Evolutionary conservation across 2,797 vertebrate genomes (phyloP).

Genomic region (Champsocephalus esox): DNA sequence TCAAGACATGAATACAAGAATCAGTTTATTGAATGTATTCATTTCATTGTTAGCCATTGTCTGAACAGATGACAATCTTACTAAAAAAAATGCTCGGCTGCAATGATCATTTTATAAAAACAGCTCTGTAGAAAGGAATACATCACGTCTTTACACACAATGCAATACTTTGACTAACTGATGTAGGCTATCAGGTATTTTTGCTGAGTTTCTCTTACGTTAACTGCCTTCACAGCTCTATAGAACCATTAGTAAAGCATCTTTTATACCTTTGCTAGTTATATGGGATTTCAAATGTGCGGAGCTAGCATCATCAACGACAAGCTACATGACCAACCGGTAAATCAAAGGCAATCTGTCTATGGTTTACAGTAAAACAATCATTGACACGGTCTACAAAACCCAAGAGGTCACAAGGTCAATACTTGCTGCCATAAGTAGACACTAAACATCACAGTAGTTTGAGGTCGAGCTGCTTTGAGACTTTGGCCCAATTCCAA

Average conservation of each 20-base stretch:
- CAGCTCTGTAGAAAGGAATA: neutral
- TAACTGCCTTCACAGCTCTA: neutral
- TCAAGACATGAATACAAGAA: too few relatives aligned
- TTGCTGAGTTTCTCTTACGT: neutral
- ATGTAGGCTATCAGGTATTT: neutral
- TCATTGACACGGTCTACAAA: constrained; percentile 14
- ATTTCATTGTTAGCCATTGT: too few relatives aligned
- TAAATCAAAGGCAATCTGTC: constrained; percentile 38
- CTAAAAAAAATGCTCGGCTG: too few relatives aligned
- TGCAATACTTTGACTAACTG: neutral
- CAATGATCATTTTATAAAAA: too few relatives aligned
- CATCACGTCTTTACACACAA: neutral
- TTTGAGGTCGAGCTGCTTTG: neutral
- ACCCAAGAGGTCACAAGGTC: constrained; percentile 31
- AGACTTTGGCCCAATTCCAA: neutral
- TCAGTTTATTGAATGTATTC: too few relatives aligned
- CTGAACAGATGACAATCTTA: too few relatives aligned
- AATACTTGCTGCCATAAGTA: neutral
- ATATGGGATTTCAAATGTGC: constrained; percentile 19
- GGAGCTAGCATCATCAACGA: neutral
- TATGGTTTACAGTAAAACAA: neutral
- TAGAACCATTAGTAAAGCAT: neutral
- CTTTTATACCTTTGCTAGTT: neutral
- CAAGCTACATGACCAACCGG: constrained; percentile 9
- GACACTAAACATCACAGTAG: neutral